phyloP scores from a whole-genome alignment of 1,140 invertebrate species.

The Varroa destructor region DNA sequence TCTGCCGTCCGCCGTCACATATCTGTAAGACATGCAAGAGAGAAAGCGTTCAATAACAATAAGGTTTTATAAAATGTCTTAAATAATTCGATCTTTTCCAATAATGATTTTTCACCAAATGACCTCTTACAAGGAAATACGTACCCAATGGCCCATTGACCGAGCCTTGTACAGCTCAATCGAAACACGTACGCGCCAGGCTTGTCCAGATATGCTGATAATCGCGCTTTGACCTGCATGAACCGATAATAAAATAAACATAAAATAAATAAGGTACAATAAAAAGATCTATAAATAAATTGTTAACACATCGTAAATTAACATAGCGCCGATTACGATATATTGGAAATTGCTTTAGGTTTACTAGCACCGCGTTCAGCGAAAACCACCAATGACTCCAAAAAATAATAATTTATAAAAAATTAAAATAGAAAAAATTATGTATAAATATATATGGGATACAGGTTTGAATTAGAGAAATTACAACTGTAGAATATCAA shows the following conservation, averaged over 20 bases:
- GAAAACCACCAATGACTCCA: no score
- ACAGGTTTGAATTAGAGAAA: no score
- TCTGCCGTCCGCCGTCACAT: constrained; percentile 94
- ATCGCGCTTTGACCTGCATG: constrained; percentile 53
- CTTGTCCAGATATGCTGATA: constrained; percentile 91
- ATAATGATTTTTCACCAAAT: not conserved
- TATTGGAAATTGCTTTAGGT: no score
- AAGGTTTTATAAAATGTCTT: not conserved
- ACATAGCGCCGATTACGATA: no score
- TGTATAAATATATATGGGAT: no score
- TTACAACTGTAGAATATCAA: no score
- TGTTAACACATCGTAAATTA: no score
- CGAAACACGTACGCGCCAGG: constrained; percentile 84
- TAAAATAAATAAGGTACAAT: not conserved
- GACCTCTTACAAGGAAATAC: not conserved
- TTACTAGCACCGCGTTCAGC: no score
- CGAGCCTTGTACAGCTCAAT: constrained; percentile 89
- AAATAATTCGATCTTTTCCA: not conserved
- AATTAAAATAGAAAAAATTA: no score
- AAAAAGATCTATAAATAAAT: no score
- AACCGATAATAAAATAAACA: not conserved
- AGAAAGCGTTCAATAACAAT: no score
- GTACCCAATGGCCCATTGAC: constrained; percentile 94
- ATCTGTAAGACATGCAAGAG: constrained; percentile 39
- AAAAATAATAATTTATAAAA: no score